Conservation (phyloP, 2,888 invertebrate species). For the Petrophora chlorosata region DNA sequence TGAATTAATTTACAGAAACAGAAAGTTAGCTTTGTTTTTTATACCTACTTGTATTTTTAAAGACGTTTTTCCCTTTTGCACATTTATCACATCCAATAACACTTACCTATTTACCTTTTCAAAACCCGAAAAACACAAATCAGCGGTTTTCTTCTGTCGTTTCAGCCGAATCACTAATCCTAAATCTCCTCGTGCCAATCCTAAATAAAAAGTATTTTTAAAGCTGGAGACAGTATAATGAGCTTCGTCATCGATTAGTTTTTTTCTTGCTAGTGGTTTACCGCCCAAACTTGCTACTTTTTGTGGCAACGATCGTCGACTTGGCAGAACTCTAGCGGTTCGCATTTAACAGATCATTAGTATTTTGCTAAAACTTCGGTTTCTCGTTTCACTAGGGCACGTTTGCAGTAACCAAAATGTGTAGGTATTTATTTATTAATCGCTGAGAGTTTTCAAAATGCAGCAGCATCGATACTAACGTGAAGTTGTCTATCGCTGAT, state of each 20-base stretch:
- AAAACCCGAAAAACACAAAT: conserved; percentile 13
- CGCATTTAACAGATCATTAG: no score
- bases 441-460: no score
- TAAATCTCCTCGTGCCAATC: conserved; percentile 33
- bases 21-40: not conserved
- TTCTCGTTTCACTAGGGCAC: no score
- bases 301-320: not conserved
- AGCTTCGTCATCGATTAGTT: conserved; percentile 38
- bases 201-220: conserved; percentile 35
- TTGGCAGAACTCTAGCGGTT: no score
- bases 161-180: conserved; percentile 27
- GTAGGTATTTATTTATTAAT: no score
- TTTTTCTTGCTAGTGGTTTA: conserved; percentile 17
- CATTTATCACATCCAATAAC: conserved; percentile 5
- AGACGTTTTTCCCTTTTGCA: not conserved
- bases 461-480: no score
- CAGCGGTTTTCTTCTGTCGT: conserved; percentile 13
- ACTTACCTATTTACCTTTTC: conserved; percentile 23
- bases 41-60: not conserved
- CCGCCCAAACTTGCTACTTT: conserved; percentile 15
- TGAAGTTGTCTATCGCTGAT: not conserved
- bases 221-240: conserved; percentile 33
- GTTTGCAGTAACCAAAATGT: no score
- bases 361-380: no score
- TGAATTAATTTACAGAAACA: no score